These are phyloP conservation scores for Athene noctua DNA, from an alignment of 2,113 vertebrate species.

Conservation along the genomic window DNA sequence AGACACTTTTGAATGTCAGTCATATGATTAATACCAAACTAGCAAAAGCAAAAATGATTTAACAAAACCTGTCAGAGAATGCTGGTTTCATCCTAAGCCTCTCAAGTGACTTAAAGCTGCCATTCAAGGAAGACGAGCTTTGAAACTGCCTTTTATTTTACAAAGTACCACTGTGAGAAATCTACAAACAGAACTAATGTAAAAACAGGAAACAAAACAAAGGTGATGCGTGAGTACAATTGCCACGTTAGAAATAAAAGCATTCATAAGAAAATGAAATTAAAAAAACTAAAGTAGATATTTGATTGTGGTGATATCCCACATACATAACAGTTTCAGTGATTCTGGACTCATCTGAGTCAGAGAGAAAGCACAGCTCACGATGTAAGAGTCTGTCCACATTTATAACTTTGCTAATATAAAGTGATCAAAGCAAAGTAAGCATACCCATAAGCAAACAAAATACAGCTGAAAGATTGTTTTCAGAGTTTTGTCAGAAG, in stretches of 20 bases:
- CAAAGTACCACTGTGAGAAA: neutral
- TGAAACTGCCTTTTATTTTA: neutral
- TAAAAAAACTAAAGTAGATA: neutral
- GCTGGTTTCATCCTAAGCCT: neutral
- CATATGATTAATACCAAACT: neutral
- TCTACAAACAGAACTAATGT: neutral
- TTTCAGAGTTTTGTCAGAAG: neutral
- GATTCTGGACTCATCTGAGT: neutral
- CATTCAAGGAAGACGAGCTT: neutral
- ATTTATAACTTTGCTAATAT: neutral
- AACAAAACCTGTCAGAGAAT: neutral
- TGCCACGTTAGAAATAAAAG: neutral
- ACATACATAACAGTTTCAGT: fast-evolving
- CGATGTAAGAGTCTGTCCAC: neutral
- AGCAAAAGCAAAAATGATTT: neutral
- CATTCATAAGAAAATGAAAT: neutral
- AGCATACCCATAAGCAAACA: neutral
- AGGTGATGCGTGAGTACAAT: neutral
- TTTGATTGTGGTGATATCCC: neutral
- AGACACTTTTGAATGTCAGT: neutral
- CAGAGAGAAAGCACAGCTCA: neutral
- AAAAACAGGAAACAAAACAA: neutral
- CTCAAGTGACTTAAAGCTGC: neutral
- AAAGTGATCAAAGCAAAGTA: neutral
- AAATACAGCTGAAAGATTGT: neutral